These are phyloP conservation scores for Myrmophylax atrothorax DNA, from an alignment of 2,113 vertebrate genomes.

Conservation along the genomic window DNA sequence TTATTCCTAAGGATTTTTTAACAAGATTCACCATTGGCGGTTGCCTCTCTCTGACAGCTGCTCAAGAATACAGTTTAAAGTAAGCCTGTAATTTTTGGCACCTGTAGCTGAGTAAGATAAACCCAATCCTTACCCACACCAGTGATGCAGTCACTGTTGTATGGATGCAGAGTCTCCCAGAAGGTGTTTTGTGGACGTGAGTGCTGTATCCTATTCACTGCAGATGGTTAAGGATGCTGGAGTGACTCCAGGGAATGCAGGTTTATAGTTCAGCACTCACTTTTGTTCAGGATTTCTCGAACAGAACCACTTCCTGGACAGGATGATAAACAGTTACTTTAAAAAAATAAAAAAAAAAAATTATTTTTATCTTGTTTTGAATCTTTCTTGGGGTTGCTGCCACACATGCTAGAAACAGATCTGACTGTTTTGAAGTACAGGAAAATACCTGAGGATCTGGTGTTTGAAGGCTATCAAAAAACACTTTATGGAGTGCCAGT, in stretches of 20 bases:
- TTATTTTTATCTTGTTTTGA: background rate
- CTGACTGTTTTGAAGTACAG: slow-evolving; percentile 36
- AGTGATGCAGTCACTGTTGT: background rate
- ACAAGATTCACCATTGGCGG: background rate
- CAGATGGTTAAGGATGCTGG: background rate
- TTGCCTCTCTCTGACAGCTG: slow-evolving; percentile 15
- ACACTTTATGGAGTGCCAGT: background rate
- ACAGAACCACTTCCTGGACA: background rate
- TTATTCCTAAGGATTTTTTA: slow-evolving; percentile 3
- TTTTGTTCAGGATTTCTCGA: background rate
- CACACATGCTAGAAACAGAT: background rate
- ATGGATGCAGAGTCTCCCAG: background rate
- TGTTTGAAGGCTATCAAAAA: background rate
- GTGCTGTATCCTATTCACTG: background rate
- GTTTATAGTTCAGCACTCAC: background rate
- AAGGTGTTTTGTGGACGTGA: background rate
- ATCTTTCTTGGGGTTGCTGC: background rate
- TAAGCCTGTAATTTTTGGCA: slow-evolving; percentile 6
- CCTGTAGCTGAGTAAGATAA: slow-evolving; percentile 2
- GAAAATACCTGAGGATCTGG: background rate
- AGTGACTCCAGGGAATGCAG: background rate
- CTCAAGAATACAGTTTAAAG: slow-evolving; percentile 1
- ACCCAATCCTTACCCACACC: background rate
- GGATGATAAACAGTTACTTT: background rate
- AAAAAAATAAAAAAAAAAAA: background rate